A percentile compares a stretch with the other conserved stretches of the same genome.
Evolutionary conservation across 2,888 invertebrate species (phyloP).

Genomic region (Lypha dubia): DNA sequence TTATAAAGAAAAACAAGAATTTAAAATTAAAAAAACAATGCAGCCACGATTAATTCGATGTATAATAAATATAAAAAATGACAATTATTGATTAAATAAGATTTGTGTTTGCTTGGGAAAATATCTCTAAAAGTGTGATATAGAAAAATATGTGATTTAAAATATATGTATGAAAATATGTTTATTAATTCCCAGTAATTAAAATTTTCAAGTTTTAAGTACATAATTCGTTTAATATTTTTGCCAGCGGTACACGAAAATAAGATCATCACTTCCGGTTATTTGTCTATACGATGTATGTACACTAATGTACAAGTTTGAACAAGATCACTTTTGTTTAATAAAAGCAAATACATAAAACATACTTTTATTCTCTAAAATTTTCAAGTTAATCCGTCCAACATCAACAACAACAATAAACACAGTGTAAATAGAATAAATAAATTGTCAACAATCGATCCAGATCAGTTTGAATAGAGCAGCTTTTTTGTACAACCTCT

Average conservation of each 20-base stretch:
- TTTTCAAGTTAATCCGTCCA: slow-evolving; percentile 11
- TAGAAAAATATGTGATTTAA: background rate
- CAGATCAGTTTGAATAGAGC: slow-evolving; percentile 48
- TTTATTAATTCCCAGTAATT: slow-evolving; percentile 15
- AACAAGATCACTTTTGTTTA: slow-evolving; percentile 40
- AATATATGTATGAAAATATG: background rate
- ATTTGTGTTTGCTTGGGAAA: background rate
- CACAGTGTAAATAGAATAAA: background rate
- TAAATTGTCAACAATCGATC: slow-evolving; percentile 50
- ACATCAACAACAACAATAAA: slow-evolving; percentile 35
- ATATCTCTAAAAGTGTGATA: background rate
- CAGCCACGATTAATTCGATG: background rate
- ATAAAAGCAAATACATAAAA: slow-evolving; percentile 30
- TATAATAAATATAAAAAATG: background rate
- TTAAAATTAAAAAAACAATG: background rate
- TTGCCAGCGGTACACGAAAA: slow-evolving; percentile 34
- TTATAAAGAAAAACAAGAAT: too few species aligned
- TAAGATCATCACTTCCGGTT: slow-evolving; percentile 69
- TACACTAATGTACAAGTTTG: slow-evolving; percentile 9
- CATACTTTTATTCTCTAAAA: background rate
- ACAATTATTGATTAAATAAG: background rate
- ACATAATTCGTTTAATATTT: slow-evolving; percentile 17
- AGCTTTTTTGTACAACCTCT: background rate
- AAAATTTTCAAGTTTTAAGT: slow-evolving; percentile 35
- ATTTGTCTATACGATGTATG: slow-evolving; percentile 42